Evolutionary conservation across 2,113 vertebrate species (phyloP).

Genomic region (Pipa parva): DNA sequence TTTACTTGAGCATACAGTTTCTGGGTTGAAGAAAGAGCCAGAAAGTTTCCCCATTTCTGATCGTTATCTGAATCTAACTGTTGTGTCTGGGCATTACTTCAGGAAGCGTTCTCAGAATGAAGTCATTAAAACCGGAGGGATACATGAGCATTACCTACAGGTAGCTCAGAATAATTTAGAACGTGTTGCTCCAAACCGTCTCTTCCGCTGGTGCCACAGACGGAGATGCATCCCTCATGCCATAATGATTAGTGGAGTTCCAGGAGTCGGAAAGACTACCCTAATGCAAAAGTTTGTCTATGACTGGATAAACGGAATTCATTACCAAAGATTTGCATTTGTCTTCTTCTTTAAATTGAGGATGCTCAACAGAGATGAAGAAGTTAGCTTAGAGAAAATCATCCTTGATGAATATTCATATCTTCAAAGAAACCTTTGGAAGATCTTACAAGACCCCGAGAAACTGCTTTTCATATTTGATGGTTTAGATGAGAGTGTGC

Average conservation of each 20-base stretch:
- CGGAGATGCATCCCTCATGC: not conserved
- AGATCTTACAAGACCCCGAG: constrained; percentile 50
- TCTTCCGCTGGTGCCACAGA: constrained; percentile 23
- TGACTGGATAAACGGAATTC: constrained; percentile 5
- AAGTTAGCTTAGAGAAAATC: constrained; percentile 46
- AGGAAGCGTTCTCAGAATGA: constrained; percentile 1
- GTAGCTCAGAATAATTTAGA: not conserved
- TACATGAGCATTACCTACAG: constrained; percentile 6
- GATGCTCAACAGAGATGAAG: constrained; percentile 40
- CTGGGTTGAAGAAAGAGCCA: not conserved
- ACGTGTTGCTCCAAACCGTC: not conserved
- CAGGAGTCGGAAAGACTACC: constrained; percentile 64
- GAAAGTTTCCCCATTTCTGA: not conserved
- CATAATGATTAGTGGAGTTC: constrained; percentile 53
- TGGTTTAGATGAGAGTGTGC: constrained; percentile 51
- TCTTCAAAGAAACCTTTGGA: constrained; percentile 6
- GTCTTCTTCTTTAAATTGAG: constrained; percentile 50
- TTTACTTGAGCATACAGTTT: not conserved
- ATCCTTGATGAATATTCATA: constrained; percentile 40
- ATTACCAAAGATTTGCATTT: constrained; percentile 13
- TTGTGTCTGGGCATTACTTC: not conserved
- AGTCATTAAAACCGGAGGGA: not conserved
- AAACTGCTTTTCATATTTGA: constrained; percentile 63
- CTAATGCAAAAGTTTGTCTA: constrained; percentile 55
- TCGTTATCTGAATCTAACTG: not conserved